Percentiles rank a stretch among this genome's conserved stretches.
These are phyloP conservation scores for Lepilemur ruficaudatus DNA, from an alignment of 2,797 vertebrate species.

Conservation along the genomic window DNA sequence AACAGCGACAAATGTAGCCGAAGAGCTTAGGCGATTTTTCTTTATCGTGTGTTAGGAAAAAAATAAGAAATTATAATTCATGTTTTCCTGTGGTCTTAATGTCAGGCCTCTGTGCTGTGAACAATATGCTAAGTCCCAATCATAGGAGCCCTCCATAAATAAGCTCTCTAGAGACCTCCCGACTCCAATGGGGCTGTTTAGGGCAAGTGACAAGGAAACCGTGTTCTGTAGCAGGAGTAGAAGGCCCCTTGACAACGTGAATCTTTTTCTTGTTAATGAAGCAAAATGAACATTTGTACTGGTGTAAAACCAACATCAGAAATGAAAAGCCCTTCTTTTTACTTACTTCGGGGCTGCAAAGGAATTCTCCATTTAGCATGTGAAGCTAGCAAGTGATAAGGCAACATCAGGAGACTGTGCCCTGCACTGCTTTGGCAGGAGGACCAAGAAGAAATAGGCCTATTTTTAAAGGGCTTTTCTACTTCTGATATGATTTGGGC, in stretches of 20 bases:
- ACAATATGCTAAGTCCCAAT: neutral
- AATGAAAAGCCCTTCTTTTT: conserved; percentile 60
- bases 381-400: conserved; percentile 1
- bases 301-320: conserved; percentile 44
- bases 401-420: neutral
- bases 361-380: neutral
- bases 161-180: conserved; percentile 29
- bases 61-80: conserved; percentile 46
- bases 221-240: neutral
- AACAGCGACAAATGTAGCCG: neutral
- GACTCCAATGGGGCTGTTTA: neutral
- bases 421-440: neutral
- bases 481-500: conserved; percentile 21
- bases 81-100: conserved; percentile 43
- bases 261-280: conserved; percentile 64
- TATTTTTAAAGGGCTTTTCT: conserved; percentile 69
- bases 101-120: neutral
- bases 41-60: neutral
- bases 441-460: neutral
- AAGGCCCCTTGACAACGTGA: neutral
- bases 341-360: conserved; percentile 41
- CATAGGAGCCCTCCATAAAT: neutral
- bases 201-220: conserved; percentile 38
- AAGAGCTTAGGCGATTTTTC: neutral
- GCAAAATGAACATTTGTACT: conserved; percentile 51